Conservation (phyloP, 2,113 vertebrate species). For the Hippoglossus stenolepis region DNA sequence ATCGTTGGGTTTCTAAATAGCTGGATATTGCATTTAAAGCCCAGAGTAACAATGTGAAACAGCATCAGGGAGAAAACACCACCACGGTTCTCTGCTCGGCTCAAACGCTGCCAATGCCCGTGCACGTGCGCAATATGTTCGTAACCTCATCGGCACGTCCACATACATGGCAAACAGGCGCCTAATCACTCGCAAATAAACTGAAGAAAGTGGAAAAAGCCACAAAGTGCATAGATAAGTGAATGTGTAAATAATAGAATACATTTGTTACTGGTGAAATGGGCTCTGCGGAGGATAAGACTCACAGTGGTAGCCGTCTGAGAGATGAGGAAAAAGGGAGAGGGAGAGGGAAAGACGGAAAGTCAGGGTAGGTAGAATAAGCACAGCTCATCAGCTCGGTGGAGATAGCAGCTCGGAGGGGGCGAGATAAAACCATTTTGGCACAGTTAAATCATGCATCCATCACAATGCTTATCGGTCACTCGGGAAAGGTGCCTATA, state of each 20-base stretch:
- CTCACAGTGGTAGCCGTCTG: conserved; percentile 35
- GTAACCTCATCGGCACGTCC: conserved; percentile 6
- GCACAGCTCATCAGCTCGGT: conserved; percentile 65
- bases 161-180: conserved; percentile 14
- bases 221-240: conserved; percentile 57
- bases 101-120: background rate
- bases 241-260: conserved; percentile 65
- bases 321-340: conserved; percentile 32
- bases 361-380: conserved; percentile 45
- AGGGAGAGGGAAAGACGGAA: conserved; percentile 10
- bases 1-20: conserved; percentile 65
- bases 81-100: conserved; percentile 32
- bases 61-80: background rate
- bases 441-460: conserved; percentile 75
- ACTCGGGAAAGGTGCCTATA: conserved; percentile 78
- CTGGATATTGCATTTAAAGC: conserved; percentile 41
- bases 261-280: conserved; percentile 64
- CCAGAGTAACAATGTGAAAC: background rate
- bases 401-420: conserved; percentile 67
- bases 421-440: conserved; percentile 80
- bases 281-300: conserved; percentile 43
- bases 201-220: background rate
- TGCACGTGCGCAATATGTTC: conserved; percentile 10
- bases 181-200: conserved; percentile 36
- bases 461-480: conserved; percentile 81